These are phyloP conservation scores for Galerucella calmariensis DNA, from an alignment of 2,888 invertebrate genomes.

Conservation along the genomic window DNA sequence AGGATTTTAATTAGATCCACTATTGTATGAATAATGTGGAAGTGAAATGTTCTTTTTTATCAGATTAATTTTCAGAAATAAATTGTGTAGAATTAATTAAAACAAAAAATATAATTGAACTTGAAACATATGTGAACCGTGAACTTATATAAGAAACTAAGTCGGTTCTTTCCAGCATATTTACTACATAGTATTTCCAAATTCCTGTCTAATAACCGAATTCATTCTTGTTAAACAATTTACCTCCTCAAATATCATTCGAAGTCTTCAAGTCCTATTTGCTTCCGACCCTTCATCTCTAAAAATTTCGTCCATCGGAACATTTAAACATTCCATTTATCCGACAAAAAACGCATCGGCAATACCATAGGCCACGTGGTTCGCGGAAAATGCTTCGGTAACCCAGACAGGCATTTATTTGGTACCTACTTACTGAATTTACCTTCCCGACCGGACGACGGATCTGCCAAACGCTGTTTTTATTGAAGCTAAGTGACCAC, in stretches of 20 bases:
- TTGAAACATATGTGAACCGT: too few relatives aligned
- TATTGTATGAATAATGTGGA: too few relatives aligned
- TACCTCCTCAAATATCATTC: not conserved
- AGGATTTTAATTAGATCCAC: too few relatives aligned
- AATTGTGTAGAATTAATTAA: too few relatives aligned
- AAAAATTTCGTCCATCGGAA: slow-evolving; percentile 17
- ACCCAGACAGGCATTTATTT: slow-evolving; percentile 57
- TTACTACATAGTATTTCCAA: not conserved
- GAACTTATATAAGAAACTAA: too few relatives aligned
- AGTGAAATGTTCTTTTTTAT: too few relatives aligned
- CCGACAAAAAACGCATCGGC: slow-evolving; percentile 45
- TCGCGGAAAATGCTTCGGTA: slow-evolving; percentile 53
- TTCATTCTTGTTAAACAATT: not conserved
- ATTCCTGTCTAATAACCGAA: not conserved
- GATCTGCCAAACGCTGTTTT: slow-evolving; percentile 43
- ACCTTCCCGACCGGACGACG: slow-evolving; percentile 37
- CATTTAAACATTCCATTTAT: slow-evolving; percentile 49
- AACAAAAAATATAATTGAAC: too few relatives aligned
- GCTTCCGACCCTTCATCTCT: not conserved
- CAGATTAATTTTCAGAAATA: too few relatives aligned
- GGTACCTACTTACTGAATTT: slow-evolving; percentile 38
- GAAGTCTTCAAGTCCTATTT: not conserved
- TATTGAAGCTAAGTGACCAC: slow-evolving; percentile 50
- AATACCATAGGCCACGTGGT: slow-evolving; percentile 57
- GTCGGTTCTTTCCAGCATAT: too few relatives aligned